Evolutionary conservation across 2,888 invertebrate genomes (phyloP).

Genomic region (Microchrysa polita): DNA sequence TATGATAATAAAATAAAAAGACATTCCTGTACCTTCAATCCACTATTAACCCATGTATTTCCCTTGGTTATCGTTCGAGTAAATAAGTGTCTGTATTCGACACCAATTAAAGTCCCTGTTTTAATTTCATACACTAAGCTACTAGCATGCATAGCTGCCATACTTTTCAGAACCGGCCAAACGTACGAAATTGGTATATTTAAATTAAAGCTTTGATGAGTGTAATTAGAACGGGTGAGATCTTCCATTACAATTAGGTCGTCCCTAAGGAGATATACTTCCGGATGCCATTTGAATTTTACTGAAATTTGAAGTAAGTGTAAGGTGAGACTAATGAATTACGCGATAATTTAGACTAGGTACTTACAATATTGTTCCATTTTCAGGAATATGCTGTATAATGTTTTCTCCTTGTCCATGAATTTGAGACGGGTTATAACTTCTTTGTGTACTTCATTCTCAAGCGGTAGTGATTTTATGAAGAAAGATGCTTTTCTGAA

Average conservation of each 20-base stretch:
- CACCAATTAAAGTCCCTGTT: slow-evolving; percentile 47
- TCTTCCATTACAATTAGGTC: slow-evolving; percentile 47
- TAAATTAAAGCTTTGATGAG: slow-evolving; percentile 28
- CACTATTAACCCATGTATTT: slow-evolving; percentile 39
- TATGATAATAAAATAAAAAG: background rate
- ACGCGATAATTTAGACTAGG: background rate
- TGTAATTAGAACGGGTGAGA: slow-evolving; percentile 31
- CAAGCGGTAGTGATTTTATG: slow-evolving; percentile 35
- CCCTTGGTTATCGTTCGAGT: slow-evolving; percentile 13
- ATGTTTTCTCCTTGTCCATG: slow-evolving; percentile 20
- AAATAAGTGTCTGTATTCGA: slow-evolving; percentile 18
- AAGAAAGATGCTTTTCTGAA: slow-evolving; percentile 24
- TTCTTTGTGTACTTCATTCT: slow-evolving; percentile 7
- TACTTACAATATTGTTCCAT: slow-evolving; percentile 23
- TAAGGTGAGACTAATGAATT: background rate
- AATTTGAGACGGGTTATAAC: slow-evolving; percentile 27
- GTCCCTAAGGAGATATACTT: slow-evolving; percentile 34
- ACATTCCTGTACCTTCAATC: slow-evolving; percentile 32
- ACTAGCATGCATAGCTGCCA: slow-evolving; percentile 61
- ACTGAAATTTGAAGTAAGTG: slow-evolving; percentile 25
- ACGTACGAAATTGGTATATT: slow-evolving; percentile 51
- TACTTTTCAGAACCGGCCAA: slow-evolving; percentile 54
- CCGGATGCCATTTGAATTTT: slow-evolving; percentile 43
- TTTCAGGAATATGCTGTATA: slow-evolving; percentile 37
- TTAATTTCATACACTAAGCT: slow-evolving; percentile 58